Evolutionary conservation across 2,888 invertebrate species (phyloP), one percentile per base, ranked within the genome.

Genomic region (Campoletis raptor): DNA sequence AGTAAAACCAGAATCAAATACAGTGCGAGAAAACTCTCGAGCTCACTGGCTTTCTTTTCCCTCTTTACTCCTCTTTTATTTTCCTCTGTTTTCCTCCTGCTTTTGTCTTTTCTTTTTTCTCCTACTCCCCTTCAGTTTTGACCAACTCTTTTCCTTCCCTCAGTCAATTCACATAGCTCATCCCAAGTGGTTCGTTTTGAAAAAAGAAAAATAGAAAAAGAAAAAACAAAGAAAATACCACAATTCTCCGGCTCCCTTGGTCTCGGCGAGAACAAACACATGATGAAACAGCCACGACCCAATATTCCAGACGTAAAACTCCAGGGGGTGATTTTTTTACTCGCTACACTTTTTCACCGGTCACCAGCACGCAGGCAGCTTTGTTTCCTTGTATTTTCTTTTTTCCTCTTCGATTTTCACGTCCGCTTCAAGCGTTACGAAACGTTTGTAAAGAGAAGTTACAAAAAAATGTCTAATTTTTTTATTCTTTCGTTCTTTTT

Each of bases 1-100:
- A 54, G 80, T 66, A 76, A 76, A 83, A 83, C 45, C 54, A 67
- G 81, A 83, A 83, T 83, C 83, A 79, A 85, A 85, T 85, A 77
- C 81, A 81, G 54, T 45, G 42, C 77, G 70, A 76, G 24, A 36
- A 10, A 73, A 54, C 37, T 40, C 69, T 36, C 76, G 40, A 52
- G 40, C 76, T 61, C 78, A 45, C 48, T 45, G 64, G 30, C 24
- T 76, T 61, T 70, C 37, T 64, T 57, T 54, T 67, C 64, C 37
- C 24, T 66, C 21, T 37, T 76, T 72, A 30, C 37, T 61, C 18
- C 2, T 21, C 30, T 64, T 72, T 77, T 67, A 67, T 67, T 72
- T 45, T 76, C 37, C 30, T 83, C 42, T n/a, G 3, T 40, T 64
- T 69, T 45, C 18, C 57, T 37, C 57, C n/a, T 66, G 52, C 21